Base-by-base conservation (phyloP, 2,797 vertebrate species). In the Galago senegalensis region DNA sequence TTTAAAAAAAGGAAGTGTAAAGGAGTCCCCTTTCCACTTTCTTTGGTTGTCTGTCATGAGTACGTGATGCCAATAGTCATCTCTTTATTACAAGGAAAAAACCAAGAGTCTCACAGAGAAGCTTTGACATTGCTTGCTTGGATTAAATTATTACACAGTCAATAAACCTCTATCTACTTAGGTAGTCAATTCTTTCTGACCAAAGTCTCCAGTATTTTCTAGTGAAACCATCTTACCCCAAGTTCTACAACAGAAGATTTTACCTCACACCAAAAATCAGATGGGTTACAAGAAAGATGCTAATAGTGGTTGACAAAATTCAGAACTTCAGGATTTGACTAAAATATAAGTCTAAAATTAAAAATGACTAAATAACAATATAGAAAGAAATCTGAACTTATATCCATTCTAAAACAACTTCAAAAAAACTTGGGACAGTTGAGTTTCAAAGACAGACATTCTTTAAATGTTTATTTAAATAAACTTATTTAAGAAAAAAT, bases 301-400 rank as follows among this genome's bases (percentile, higher is more conserved):
- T 94, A 2, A 89, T 53, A 89, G 37, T 93, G 60, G 9, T 80
- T 43, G 23, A 89, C 7, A 70, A 89, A 92, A 97, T 31, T 70
- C 18, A 80, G 14, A 94, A 92, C 25, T 53, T 95, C 7, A 89
- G 60, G 18, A 67, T 86, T 53, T 87, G 85, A 67, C 65, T 89
- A 53, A 89, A 95, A 81, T 82, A 86, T 31, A 61, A 83, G 75
- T 70, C n/a, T 84, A 94, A 88, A 92, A 86, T 53, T 89, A 49
- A 72, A 90, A 82, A 65, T 83, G n/a, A 79, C 67, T 63, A 93
- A 31, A 87, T 63, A 94, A 92, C 6, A 94, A 73, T 37, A 93
- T 0, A 94, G 53, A 93, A 93, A 77, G 49, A 94, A 94, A 95
- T 43, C 10, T 75, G 81, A 94, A 95, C 25, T 72, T 75, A 65